A percentile compares a stretch with the other conserved stretches of the same genome.
These are phyloP conservation scores for Pinna nobilis DNA, from an alignment of 1,140 invertebrate genomes.

Conservation along the genomic window DNA sequence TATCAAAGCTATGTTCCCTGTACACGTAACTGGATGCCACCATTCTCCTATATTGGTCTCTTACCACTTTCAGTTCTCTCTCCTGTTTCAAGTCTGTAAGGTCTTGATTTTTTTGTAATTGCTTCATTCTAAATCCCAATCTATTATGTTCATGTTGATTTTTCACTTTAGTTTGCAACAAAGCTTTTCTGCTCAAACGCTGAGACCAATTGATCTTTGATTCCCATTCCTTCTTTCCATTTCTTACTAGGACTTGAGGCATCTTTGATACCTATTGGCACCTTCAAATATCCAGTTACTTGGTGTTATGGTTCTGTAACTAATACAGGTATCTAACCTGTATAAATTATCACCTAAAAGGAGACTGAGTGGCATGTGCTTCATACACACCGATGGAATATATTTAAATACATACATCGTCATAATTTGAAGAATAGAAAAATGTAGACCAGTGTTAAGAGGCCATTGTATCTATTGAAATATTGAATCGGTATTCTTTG, in stretches of 20 bases:
- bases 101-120: slow-evolving; percentile 16
- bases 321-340: no score
- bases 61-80: slow-evolving; percentile 6
- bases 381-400: no score
- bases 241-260: background rate
- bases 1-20: slow-evolving; percentile 37
- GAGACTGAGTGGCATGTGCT: no score
- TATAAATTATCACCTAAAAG: no score
- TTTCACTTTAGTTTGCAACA: slow-evolving; percentile 33
- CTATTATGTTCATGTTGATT: slow-evolving; percentile 37
- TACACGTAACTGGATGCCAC: slow-evolving; percentile 27
- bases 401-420: no score
- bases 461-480: no score
- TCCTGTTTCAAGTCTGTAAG: slow-evolving; percentile 15
- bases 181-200: slow-evolving; percentile 17
- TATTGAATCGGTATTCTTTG: no score
- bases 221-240: background rate
- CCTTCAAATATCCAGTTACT: background rate
- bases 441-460: no score
- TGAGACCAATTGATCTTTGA: slow-evolving; percentile 17
- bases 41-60: slow-evolving; percentile 19
- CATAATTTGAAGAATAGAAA: no score
- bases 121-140: slow-evolving; percentile 23
- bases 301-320: no score
- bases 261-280: background rate